Base-by-base conservation (phyloP, 2,113 vertebrate genomes). In the Alexandromys fortis region DNA sequence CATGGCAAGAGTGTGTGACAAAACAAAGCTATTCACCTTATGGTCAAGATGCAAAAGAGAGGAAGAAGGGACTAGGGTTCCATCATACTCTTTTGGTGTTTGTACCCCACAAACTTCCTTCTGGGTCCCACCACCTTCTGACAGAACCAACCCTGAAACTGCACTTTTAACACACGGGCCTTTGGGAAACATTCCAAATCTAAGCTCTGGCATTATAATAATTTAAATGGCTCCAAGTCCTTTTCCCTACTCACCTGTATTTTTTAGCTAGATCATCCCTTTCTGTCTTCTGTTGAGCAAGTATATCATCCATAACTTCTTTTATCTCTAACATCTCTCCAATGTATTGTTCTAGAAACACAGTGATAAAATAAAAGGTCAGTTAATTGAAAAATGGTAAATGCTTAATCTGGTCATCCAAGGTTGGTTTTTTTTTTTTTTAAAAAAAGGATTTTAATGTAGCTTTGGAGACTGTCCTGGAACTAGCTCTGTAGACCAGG, bases 201-300 rank as follows among this genome's bases (percentile, higher is more conserved):
- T n/a, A 70, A 65, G 72, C 38, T 73, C 68, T 49, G 52, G 14
- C 42, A 89, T 11, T 19, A 5, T 24, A 76, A 16, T 77, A 47
- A 22, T 17, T 77, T 42, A 90, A 86, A 89, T 73, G 35, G 45
- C 35, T 67, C 30, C 61, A 91, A 85, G 55, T 55, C 65, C 73
- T n/a, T 38, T 95, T 85, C 94, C 94, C 42, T 82, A 94, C 98
- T 96, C 94, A 99, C 98, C 98, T 98, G 97, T 98, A 98, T 95
- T 98, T 98, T 98, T 98, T 98, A 97, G 98, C 98, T 96, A 99
- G 97, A 6, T 88, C 86, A 97, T 98, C 98, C 21, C 98, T 98
- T 98, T 98, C 98, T 79, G 87, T 94, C 94, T 98, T 99, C 93
- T 98, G 98, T 58, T 97, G 97, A 92, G 95, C 96, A 98, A 98